Conservation (phyloP, 2,888 invertebrate genomes). For the Nephrocerus scutellatus region DNA sequence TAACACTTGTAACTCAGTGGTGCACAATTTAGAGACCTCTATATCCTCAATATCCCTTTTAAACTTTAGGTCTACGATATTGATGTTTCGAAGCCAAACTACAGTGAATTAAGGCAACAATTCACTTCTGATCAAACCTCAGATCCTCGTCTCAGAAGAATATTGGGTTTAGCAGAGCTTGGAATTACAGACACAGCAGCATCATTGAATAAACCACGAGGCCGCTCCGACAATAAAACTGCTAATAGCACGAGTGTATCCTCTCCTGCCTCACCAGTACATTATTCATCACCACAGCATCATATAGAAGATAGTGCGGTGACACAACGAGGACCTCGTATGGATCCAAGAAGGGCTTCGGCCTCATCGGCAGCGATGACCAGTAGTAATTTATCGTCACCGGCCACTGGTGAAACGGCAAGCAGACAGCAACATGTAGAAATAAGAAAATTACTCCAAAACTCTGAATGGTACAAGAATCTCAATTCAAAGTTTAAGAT, state of each 20-base stretch:
- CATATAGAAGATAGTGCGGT: conserved; percentile 10
- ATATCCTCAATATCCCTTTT: not conserved
- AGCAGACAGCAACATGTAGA: conserved; percentile 49
- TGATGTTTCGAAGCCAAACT: conserved; percentile 67
- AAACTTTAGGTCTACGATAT: conserved; percentile 45
- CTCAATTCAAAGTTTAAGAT: conserved; percentile 66
- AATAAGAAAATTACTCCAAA: conserved; percentile 58
- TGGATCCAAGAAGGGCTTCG: conserved; percentile 43
- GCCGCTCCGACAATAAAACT: not conserved
- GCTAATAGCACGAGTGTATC: too few relatives aligned
- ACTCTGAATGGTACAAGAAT: conserved; percentile 64
- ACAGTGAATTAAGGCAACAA: conserved; percentile 64
- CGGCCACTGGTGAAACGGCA: conserved; percentile 4
- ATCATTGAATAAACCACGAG: not conserved
- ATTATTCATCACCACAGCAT: conserved; percentile 15
- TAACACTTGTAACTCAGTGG: too few relatives aligned
- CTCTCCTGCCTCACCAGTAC: too few relatives aligned
- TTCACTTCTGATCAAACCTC: conserved; percentile 61
- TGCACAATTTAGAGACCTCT: conserved; percentile 13
- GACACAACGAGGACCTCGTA: conserved; percentile 24
- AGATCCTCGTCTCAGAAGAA: conserved; percentile 64
- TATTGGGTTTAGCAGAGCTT: conserved; percentile 59
- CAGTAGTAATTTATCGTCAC: conserved; percentile 2
- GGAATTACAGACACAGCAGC: conserved; percentile 20
- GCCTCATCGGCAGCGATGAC: conserved; percentile 11